Base-by-base conservation (phyloP, 2,113 vertebrate species). In the Platycercus adscitus region DNA sequence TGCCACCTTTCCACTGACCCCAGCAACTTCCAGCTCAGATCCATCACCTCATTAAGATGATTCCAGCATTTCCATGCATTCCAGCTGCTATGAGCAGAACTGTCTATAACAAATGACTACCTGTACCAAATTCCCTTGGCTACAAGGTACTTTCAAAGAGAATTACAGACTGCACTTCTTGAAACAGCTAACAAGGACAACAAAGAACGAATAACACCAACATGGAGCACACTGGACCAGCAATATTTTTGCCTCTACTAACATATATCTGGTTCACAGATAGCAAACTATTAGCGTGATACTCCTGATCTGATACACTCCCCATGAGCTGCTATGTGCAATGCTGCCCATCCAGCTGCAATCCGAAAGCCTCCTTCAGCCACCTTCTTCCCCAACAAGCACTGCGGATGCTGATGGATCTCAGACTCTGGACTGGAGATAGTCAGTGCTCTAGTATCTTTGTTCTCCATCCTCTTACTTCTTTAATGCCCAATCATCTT, bases 101-200 rank as follows among this genome's bases (percentile, higher is more conserved):
- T 95, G 46, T 29, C 89, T 89, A 13, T 88, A 91, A 89, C 7
- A 2, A 81, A 83, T 9, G 24, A 28, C 63, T 7, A 70, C 53
- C 58, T 61, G 23, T 43, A 53, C 66, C 28, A 65, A 64, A 14
- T 66, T 82, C 47, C 73, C 79, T 81, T 47, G 75, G 33, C 60
- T 53, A 10, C 80, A 58, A 83, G 43, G 81, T 11, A 35, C 28
- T 53, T 66, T 86, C 79, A 93, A 82, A 84, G 81, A 83, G 53
- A 91, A 93, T 76, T 84, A 73, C 49, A 92, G 65, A 17, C 24
- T 47, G 24, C 37, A n/a, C 88, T 89, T 82, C 89, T 84, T 89
- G 68, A 88, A 86, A 43, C 33, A 86, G 68, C 35, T 95, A 94
- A 92, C 75, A 86, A 86, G 72, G 55, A 89, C 66, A 92, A 81